phyloP scores from a whole-genome alignment of 2,888 invertebrate genomes.

The Phoronis australis region DNA sequence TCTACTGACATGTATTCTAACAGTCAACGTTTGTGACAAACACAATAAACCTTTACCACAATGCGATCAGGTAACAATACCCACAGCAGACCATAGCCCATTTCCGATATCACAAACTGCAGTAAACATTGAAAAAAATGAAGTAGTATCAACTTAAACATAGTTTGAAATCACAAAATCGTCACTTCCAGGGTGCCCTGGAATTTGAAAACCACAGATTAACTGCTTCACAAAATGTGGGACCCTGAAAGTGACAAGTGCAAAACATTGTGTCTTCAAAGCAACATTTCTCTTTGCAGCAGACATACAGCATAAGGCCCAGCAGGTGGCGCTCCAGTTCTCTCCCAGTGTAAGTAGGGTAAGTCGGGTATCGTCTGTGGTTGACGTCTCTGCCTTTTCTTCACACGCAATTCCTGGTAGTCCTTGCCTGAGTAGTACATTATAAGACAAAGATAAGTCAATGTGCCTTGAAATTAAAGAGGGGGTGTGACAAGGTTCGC shows the following conservation, averaged over 20 bases:
- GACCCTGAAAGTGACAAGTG: neutral
- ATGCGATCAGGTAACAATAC: too few species aligned
- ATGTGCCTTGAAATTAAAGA: too few species aligned
- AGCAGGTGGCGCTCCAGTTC: slow-evolving; percentile 46
- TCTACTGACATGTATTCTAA: neutral
- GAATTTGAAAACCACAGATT: neutral
- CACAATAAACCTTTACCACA: too few species aligned
- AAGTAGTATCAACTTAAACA: too few species aligned
- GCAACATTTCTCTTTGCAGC: too few species aligned
- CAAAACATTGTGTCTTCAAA: neutral
- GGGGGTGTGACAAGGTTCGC: too few species aligned
- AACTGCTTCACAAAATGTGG: neutral
- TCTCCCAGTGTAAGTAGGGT: slow-evolving; percentile 50
- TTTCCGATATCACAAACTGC: too few species aligned
- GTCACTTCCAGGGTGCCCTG: neutral
- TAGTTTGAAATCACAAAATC: neutral
- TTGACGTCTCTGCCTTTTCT: slow-evolving; percentile 46
- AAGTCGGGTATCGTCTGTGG: slow-evolving; percentile 45
- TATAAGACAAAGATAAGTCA: too few species aligned
- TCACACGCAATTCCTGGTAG: slow-evolving; percentile 42
- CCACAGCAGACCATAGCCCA: too few species aligned
- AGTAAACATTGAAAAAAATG: too few species aligned
- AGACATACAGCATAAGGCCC: slow-evolving; percentile 52
- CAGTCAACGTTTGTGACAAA: too few species aligned
- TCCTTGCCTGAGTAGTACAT: slow-evolving; percentile 45